Evolutionary conservation across 2,797 vertebrate species (phyloP).

Genomic region (Pangasius krempfi): DNA sequence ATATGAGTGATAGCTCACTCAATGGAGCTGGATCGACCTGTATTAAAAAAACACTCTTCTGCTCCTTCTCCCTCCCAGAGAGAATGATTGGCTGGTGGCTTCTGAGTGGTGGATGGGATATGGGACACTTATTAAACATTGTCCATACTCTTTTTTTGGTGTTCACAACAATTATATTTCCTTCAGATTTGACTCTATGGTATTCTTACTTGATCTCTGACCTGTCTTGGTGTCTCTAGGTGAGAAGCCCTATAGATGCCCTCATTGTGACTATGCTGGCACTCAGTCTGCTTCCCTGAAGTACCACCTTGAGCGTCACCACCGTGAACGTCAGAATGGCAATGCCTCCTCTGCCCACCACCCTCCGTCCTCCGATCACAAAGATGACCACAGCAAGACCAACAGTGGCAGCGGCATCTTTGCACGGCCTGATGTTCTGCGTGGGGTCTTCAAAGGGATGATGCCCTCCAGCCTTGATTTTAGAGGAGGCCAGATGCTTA

Average conservation of each 20-base stretch:
- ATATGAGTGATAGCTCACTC: slow-evolving; percentile 80
- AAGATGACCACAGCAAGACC: slow-evolving; percentile 84
- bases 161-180: background rate
- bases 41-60: slow-evolving; percentile 58
- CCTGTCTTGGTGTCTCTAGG: slow-evolving; percentile 74
- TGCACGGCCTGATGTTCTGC: slow-evolving; percentile 91
- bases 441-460: slow-evolving; percentile 90
- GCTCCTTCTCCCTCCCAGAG: slow-evolving; percentile 43
- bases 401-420: slow-evolving; percentile 82
- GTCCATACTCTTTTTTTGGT: background rate
- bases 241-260: slow-evolving; percentile 99
- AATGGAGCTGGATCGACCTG: slow-evolving; percentile 74
- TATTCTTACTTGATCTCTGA: slow-evolving; percentile 8
- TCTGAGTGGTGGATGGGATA: slow-evolving; percentile 53
- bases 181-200: background rate
- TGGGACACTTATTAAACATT: slow-evolving; percentile 40
- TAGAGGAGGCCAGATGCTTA: slow-evolving; percentile 83
- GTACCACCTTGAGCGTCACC: slow-evolving; percentile 97
- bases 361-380: slow-evolving; percentile 81
- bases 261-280: slow-evolving; percentile 98
- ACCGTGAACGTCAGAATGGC: slow-evolving; percentile 93
- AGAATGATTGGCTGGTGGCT: slow-evolving; percentile 54
- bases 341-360: slow-evolving; percentile 80
- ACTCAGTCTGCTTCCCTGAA: slow-evolving; percentile 98
- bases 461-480: slow-evolving; percentile 86